Percentiles rank a stretch among this genome's conserved stretches.
These are phyloP conservation scores for Hoplodrina ambigua DNA, from an alignment of 2,888 invertebrate species.

Conservation along the genomic window DNA sequence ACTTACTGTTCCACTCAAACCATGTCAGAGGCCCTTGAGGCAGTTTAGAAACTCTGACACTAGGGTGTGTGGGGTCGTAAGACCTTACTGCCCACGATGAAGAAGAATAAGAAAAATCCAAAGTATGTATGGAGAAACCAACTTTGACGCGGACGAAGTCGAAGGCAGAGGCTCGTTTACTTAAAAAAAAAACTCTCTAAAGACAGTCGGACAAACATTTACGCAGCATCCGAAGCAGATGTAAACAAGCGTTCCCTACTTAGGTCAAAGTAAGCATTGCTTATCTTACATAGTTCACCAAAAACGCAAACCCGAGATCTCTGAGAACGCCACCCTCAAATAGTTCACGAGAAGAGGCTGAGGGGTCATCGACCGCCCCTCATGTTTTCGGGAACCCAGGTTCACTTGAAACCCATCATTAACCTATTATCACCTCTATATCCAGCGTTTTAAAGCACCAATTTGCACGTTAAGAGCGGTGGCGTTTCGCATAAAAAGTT, in stretches of 20 bases:
- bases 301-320: neutral
- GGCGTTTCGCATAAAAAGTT: constrained; percentile 40
- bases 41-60: too few species aligned
- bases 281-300: constrained; percentile 20
- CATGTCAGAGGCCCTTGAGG: too few species aligned
- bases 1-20: too few species aligned
- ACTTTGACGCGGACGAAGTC: too few species aligned
- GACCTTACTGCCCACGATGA: too few species aligned
- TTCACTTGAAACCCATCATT: constrained; percentile 8
- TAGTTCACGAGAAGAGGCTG: constrained; percentile 44
- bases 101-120: too few species aligned
- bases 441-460: fast-evolving
- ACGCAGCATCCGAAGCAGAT: too few species aligned
- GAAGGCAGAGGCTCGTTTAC: too few species aligned
- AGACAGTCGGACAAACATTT: too few species aligned
- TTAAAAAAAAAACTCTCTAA: too few species aligned
- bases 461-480: constrained; percentile 8
- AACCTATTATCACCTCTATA: constrained; percentile 29
- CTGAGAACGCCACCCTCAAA: constrained; percentile 32
- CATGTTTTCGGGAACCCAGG: constrained; percentile 57
- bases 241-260: neutral
- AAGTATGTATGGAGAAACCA: too few species aligned
- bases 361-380: constrained; percentile 54
- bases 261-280: neutral
- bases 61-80: too few species aligned